Evolutionary conservation across 30 jellyfish, hydroid and myxozoan genomes (phyloP).

Genomic region (Catostylus mosaicus): DNA sequence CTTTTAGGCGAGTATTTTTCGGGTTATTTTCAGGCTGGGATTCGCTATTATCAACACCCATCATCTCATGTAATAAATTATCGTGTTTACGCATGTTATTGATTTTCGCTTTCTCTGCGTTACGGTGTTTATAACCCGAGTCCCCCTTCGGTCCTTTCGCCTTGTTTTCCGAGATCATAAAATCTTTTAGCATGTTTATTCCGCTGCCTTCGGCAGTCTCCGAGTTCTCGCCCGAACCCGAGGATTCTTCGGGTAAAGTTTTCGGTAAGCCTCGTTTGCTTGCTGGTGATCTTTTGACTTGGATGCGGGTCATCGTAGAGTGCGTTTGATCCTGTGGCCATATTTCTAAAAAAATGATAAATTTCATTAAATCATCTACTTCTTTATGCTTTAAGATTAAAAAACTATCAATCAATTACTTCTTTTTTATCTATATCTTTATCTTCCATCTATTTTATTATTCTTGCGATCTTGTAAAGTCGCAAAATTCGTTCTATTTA

Average conservation of each 20-base stretch:
- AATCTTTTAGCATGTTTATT: conserved; percentile 40
- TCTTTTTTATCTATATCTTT: too few relatives aligned
- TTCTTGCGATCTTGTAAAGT: too few relatives aligned
- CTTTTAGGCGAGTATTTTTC: background rate
- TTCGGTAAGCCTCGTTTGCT: conserved; percentile 38
- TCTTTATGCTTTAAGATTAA: too few relatives aligned
- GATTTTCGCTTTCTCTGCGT: background rate
- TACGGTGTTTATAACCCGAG: conserved; percentile 29
- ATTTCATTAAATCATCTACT: too few relatives aligned
- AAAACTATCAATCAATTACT: too few relatives aligned
- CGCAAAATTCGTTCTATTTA: too few relatives aligned
- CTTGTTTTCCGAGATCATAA: conserved; percentile 31
- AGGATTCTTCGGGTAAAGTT: conserved; percentile 30
- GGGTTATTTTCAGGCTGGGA: background rate
- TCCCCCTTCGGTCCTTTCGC: conserved; percentile 57
- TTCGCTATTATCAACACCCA: background rate
- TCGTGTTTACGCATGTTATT: conserved; percentile 47
- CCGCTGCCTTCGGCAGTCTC: conserved; percentile 65
- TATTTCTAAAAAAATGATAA: conserved; percentile 24
- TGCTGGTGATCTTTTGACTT: conserved; percentile 33
- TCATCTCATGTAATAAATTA: background rate
- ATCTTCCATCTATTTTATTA: too few relatives aligned
- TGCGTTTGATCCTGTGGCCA: conserved; percentile 39
- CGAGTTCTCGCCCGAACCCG: conserved; percentile 67
- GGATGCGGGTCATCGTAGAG: conserved; percentile 27